phyloP scores from a whole-genome alignment of 1,140 invertebrate species.

The Saccostrea cuccullata region DNA sequence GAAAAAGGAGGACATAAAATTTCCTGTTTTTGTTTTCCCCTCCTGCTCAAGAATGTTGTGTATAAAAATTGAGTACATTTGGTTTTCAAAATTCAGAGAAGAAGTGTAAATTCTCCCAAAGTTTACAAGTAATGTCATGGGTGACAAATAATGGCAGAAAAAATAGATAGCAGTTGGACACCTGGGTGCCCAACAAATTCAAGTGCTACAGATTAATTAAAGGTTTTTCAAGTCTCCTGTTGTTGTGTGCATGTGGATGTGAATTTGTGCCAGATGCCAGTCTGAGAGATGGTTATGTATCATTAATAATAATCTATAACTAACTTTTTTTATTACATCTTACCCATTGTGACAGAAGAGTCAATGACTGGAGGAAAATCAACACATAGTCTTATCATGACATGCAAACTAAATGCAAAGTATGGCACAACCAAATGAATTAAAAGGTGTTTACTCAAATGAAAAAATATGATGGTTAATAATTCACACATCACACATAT shows the following conservation, averaged over 20 bases:
- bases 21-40: no score
- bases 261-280: not conserved
- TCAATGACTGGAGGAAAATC: slow-evolving; percentile 2
- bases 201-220: not conserved
- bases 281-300: not conserved
- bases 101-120: no score
- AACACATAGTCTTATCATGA: not conserved
- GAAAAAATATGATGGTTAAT: slow-evolving; percentile 8
- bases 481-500: not conserved
- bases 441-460: not conserved
- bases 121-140: no score
- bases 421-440: not conserved
- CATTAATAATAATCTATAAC: not conserved
- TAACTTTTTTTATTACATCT: not conserved
- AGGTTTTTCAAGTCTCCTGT: not conserved
- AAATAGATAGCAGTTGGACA: no score
- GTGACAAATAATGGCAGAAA: no score
- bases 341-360: slow-evolving; percentile 2
- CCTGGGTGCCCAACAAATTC: not conserved
- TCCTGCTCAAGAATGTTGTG: no score
- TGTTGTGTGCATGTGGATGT: not conserved
- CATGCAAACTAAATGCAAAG: not conserved
- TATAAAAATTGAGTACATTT: no score
- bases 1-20: no score
- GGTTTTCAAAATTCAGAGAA: no score